Base-by-base conservation (phyloP, 2,113 vertebrate species). In the Chaenogobius annularis region DNA sequence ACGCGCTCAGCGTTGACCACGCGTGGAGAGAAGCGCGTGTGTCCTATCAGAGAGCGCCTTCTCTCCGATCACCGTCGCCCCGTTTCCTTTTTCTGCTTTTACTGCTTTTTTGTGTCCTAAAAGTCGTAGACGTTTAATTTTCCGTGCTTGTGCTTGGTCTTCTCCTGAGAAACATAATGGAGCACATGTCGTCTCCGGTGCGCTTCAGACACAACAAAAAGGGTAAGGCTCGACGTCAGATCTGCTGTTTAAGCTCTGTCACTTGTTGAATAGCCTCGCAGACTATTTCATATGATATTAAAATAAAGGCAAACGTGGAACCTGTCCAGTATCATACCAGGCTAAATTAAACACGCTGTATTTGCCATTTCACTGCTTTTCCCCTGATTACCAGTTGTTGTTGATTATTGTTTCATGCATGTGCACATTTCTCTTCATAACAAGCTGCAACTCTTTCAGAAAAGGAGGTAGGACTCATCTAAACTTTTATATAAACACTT, bases 151-250 rank as follows among this genome's bases (percentile, higher is more conserved):
- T 14, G 37, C 31, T 62, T 17, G 23, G 14, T 62, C 31, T 37
- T 63, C 10, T 37, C 5, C 3, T 63, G 56, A 78, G 19, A 23
- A 68, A 67, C 59, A 62, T 15, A 43, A 91, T 90, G 89, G 80
- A 91, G 54, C 88, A 82, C 72, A 87, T 88, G 89, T 91, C 90
- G 1, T 90, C 87, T 47, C 90, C 89, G 0, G 82, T 91, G 75
- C 75, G 87, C 75, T 86, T 89, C 50, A 84, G 85, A 70, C 48
- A 58, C 77, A 79, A 8, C 55, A 84, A 72, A 12, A 87, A 73
- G 83, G 89, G 90, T 90, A 80, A 0, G 75, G 84, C 35, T n/a
- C 26, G 14, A 5, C 12, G 19, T 23, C 23, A 10, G 19, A 31
- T n/a, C 22, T 46, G 44, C 37, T 55, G n/a, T 22, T 20, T 22